Evolutionary conservation across 2,888 invertebrate species (phyloP).

Genomic region (Salticus scenicus): DNA sequence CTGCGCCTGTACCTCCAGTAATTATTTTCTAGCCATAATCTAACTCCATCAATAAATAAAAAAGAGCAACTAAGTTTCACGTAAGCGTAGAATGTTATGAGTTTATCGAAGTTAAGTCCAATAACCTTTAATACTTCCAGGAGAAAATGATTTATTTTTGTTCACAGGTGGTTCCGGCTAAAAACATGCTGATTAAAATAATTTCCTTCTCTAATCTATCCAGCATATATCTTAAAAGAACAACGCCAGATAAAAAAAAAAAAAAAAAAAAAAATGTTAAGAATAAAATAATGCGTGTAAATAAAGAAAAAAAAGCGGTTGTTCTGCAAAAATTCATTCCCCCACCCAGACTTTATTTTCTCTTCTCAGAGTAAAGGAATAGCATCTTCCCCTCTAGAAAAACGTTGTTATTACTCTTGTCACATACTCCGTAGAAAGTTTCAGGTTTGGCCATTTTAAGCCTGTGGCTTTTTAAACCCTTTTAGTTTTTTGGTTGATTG

Average conservation of each 20-base stretch:
- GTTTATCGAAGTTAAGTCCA: conserved; percentile 33
- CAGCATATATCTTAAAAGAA: conserved; percentile 25
- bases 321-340: conserved; percentile 56
- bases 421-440: conserved; percentile 56
- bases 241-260: conserved; percentile 28
- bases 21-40: too few species aligned
- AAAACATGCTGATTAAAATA: conserved; percentile 62
- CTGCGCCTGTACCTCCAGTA: too few species aligned
- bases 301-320: conserved; percentile 42
- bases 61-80: neutral
- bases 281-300: conserved; percentile 54
- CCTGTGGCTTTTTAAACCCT: conserved; percentile 61
- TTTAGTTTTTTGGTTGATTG: conserved; percentile 39
- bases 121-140: conserved; percentile 54
- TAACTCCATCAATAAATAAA: too few species aligned
- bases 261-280: conserved; percentile 2
- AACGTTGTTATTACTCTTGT: conserved; percentile 63
- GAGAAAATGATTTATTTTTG: conserved; percentile 43
- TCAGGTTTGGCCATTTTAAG: conserved; percentile 59
- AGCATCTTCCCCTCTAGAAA: neutral
- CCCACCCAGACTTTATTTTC: conserved; percentile 23
- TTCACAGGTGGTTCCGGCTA: conserved; percentile 41
- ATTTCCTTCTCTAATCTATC: conserved; percentile 42
- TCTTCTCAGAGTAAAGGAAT: neutral
- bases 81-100: neutral